Conservation (phyloP, 2,888 invertebrate species). For the Conops quadrifasciatus region DNA sequence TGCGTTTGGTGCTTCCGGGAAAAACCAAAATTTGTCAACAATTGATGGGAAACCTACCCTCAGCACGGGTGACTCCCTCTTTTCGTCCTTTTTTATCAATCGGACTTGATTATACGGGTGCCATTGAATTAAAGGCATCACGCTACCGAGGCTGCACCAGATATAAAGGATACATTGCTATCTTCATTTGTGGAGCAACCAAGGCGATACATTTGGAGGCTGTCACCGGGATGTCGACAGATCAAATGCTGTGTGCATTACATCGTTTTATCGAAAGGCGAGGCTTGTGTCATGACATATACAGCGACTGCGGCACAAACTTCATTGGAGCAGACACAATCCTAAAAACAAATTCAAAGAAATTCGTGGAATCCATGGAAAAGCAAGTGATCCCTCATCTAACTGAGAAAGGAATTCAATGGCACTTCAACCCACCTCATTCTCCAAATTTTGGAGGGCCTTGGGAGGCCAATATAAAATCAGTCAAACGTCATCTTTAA, state of each 20-base stretch:
- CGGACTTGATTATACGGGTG: not conserved
- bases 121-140: conserved; percentile 10
- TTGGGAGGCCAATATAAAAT: conserved; percentile 24
- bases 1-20: conserved; percentile 8
- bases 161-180: conserved; percentile 19
- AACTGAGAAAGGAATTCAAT: conserved; percentile 6
- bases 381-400: not conserved
- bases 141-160: not conserved
- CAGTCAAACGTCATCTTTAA: conserved; percentile 31
- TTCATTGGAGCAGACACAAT: not conserved
- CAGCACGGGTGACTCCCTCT: not conserved
- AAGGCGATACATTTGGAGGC: not conserved
- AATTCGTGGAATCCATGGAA: not conserved
- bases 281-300: not conserved
- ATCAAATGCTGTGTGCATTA: conserved; percentile 3
- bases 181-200: conserved; percentile 21
- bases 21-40: not conserved
- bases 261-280: not conserved
- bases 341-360: not conserved
- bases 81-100: not conserved
- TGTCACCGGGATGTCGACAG: not conserved
- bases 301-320: conserved; percentile 2
- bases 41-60: conserved; percentile 7
- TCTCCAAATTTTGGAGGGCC: conserved; percentile 19
- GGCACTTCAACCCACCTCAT: conserved; percentile 22